These are phyloP conservation scores for Scaptodrosophila lebanonensis DNA, from an alignment of 1,140 invertebrate genomes.

Conservation along the genomic window DNA sequence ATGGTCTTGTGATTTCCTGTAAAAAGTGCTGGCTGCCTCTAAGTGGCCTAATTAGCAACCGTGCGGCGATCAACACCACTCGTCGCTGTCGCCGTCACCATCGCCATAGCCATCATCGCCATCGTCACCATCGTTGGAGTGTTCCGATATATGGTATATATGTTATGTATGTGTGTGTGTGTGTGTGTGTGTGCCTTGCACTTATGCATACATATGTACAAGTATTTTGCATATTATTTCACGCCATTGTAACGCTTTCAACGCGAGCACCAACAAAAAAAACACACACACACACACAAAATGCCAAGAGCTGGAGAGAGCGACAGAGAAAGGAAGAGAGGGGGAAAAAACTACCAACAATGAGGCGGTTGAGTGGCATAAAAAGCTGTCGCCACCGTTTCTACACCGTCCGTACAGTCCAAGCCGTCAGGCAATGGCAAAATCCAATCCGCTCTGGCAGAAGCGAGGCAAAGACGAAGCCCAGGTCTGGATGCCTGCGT, in stretches of 20 bases:
- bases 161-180: neutral
- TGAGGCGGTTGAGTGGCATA: conserved; percentile 65
- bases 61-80: conserved; percentile 72
- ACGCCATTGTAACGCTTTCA: conserved; percentile 71
- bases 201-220: conserved; percentile 27
- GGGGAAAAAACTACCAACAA: conserved; percentile 61
- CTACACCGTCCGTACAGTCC: conserved; percentile 10
- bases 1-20: conserved; percentile 57
- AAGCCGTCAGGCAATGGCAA: neutral
- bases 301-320: conserved; percentile 16
- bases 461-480: too few relatives aligned
- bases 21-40: conserved; percentile 55
- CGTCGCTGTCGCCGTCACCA: conserved; percentile 34
- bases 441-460: too few relatives aligned
- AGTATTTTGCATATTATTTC: conserved; percentile 74
- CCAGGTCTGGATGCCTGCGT: too few relatives aligned
- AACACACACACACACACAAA: conserved; percentile 8
- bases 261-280: conserved; percentile 27
- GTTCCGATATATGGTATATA: conserved; percentile 5
- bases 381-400: conserved; percentile 54
- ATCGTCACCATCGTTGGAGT: conserved; percentile 26
- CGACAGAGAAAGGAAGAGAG: too few relatives aligned
- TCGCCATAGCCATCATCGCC: conserved; percentile 5
- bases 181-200: conserved; percentile 8
- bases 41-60: conserved; percentile 73